Evolutionary conservation across 2,797 vertebrate genomes (phyloP), one percentile per base, ranked within the genome.

Genomic region (Chiroxiphia lanceolata): DNA sequence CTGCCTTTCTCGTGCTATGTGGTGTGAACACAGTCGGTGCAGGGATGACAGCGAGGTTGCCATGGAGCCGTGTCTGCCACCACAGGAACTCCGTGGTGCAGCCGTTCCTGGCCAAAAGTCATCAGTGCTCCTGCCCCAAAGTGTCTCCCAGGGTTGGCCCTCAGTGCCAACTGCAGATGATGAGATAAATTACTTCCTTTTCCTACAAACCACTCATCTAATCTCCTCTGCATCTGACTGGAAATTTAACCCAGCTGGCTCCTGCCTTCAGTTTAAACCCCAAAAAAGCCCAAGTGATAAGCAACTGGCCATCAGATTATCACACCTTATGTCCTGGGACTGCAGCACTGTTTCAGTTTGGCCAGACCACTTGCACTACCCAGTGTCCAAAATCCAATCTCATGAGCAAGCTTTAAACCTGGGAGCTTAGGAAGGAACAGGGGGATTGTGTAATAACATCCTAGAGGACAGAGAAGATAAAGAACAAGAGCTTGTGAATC

Each of bases 21-120:
- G 7, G 29, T 77, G 63, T 4, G 36, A 29, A 64, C 56, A 15
- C 45, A 27, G n/a, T 7, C 7, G 1, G 33, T 57, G 21, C 13
- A 8, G 31, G 42, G 82, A 9, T 12, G 84, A 22, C 38, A 60
- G 61, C 1, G 1, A 77, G 93, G 97, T 97, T 97, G 95, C 97
- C 94, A 95, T 95, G 96, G 96, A 96, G 94, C 96, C 95, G 14
- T 8, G 38, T 68, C 92, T 92, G 89, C 84, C 95, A 57, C 80
- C 1, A 0, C 1, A 1, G 40, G 59, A 63, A 77, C 89, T 89
- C 36, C 2, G 89, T 83, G 90, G 87, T 75, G 65, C 20, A 5
- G 91, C 79, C 10, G 1, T 47, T 78, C 63, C 75, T 16, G 36
- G 59, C 87, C 81, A 70, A 63, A 95, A 94, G 68, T 68, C 68